A percentile compares a stretch with the other conserved stretches of the same genome.
phyloP scores from a whole-genome alignment of 2,113 vertebrate species.

The Natator depressus region DNA sequence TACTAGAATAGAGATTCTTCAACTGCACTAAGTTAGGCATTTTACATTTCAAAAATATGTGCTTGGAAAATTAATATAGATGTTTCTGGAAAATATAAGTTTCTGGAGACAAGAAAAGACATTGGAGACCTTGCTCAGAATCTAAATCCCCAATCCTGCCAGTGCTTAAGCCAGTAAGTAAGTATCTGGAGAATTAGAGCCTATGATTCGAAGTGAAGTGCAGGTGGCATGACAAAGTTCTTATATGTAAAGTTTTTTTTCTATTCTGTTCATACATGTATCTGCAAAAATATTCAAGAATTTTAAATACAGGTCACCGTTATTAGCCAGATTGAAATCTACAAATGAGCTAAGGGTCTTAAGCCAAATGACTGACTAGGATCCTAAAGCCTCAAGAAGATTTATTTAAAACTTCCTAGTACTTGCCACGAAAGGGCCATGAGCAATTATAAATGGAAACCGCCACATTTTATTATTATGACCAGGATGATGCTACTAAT shows the following conservation, averaged over 20 bases:
- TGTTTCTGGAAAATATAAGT: background rate
- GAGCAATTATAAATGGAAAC: background rate
- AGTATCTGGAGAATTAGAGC: background rate
- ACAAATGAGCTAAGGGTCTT: background rate
- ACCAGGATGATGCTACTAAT: background rate
- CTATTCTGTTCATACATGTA: background rate
- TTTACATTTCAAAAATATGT: background rate
- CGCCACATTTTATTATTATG: background rate
- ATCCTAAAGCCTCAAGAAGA: background rate
- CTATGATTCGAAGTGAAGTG: background rate
- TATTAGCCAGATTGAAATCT: background rate
- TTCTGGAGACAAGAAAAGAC: background rate
- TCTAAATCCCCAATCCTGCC: background rate
- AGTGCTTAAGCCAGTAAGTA: background rate
- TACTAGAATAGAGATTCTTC: background rate
- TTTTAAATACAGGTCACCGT: background rate
- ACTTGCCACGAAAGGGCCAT: background rate
- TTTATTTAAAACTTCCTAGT: background rate
- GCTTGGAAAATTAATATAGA: background rate
- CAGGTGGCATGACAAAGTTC: background rate
- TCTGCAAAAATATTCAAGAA: background rate
- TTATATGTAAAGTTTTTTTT: background rate
- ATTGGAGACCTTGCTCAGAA: background rate
- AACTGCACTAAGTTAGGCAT: background rate
- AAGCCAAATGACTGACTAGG: background rate